These are phyloP conservation scores for Goniozus legneri DNA, from an alignment of 1,140 invertebrate genomes.

Conservation along the genomic window DNA sequence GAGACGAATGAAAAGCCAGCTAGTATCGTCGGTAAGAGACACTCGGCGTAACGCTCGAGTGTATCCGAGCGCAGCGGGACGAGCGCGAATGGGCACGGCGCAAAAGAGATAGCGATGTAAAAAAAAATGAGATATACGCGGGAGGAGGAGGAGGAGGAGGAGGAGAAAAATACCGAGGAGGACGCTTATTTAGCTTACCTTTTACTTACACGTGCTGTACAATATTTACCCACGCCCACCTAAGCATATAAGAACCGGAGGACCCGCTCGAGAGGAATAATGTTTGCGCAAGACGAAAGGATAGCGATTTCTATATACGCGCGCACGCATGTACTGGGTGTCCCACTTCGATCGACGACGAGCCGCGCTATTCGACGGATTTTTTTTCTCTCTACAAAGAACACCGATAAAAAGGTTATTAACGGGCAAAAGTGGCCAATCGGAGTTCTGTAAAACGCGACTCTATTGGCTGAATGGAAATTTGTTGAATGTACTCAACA, in stretches of 20 bases:
- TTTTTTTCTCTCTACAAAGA: too few relatives aligned
- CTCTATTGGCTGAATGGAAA: too few relatives aligned
- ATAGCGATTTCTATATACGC: slow-evolving; percentile 24
- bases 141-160: background rate
- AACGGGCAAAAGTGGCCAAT: too few relatives aligned
- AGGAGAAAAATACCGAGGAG: slow-evolving; percentile 19
- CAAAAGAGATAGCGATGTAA: too few relatives aligned
- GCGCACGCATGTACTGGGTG: too few relatives aligned
- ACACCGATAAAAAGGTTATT: too few relatives aligned
- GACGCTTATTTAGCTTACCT: slow-evolving; percentile 43
- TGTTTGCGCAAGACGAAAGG: slow-evolving; percentile 26
- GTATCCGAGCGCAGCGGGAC: slow-evolving; percentile 17
- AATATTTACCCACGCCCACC: slow-evolving; percentile 46
- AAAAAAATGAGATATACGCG: slow-evolving; percentile 5
- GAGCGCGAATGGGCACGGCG: too few relatives aligned
- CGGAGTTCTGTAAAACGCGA: too few relatives aligned
- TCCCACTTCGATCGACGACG: too few relatives aligned
- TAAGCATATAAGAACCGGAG: slow-evolving; percentile 37
- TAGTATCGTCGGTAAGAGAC: slow-evolving; percentile 16
- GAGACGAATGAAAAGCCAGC: slow-evolving; percentile 23
- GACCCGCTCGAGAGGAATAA: slow-evolving; percentile 31
- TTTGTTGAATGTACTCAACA: too few relatives aligned
- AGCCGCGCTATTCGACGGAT: too few relatives aligned
- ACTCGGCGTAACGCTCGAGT: slow-evolving; percentile 19
- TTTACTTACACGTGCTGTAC: slow-evolving; percentile 42